Conservation (phyloP, 2,888 invertebrate species). For the Nephrotoma flavescens region DNA sequence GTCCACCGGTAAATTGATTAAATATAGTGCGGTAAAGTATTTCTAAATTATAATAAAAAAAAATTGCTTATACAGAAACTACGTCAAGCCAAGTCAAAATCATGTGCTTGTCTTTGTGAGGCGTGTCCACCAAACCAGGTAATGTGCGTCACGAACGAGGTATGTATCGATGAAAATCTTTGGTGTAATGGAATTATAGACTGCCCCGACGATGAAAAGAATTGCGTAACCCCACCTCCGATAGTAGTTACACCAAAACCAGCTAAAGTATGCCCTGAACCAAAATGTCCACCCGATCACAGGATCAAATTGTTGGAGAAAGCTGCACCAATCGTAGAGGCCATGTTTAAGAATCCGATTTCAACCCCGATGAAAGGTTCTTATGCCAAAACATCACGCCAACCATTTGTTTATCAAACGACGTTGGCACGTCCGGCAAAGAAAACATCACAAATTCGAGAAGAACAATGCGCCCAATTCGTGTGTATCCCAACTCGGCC, state of each 20-base stretch:
- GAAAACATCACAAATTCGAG: neutral
- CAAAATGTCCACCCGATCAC: slow-evolving; percentile 37
- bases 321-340: slow-evolving; percentile 27
- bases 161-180: slow-evolving; percentile 48
- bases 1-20: slow-evolving; percentile 27
- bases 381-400: slow-evolving; percentile 22
- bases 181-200: slow-evolving; percentile 76
- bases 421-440: slow-evolving; percentile 16
- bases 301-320: slow-evolving; percentile 30
- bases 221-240: slow-evolving; percentile 34
- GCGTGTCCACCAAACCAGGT: slow-evolving; percentile 50
- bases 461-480: slow-evolving; percentile 26
- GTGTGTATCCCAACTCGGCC: slow-evolving; percentile 25
- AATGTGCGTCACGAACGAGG: slow-evolving; percentile 57
- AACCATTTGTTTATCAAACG: slow-evolving; percentile 21
- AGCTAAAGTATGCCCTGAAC: slow-evolving; percentile 30
- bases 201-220: slow-evolving; percentile 68
- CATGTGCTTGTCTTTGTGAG: slow-evolving; percentile 59
- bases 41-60: slow-evolving; percentile 16
- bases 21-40: slow-evolving; percentile 13
- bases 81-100: slow-evolving; percentile 40
- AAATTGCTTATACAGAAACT: slow-evolving; percentile 26
- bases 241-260: slow-evolving; percentile 12
- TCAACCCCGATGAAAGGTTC: slow-evolving; percentile 9
- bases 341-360: slow-evolving; percentile 26